These are phyloP conservation scores for Epirrhoe tristata DNA, from an alignment of 2,888 invertebrate genomes.

Conservation along the genomic window DNA sequence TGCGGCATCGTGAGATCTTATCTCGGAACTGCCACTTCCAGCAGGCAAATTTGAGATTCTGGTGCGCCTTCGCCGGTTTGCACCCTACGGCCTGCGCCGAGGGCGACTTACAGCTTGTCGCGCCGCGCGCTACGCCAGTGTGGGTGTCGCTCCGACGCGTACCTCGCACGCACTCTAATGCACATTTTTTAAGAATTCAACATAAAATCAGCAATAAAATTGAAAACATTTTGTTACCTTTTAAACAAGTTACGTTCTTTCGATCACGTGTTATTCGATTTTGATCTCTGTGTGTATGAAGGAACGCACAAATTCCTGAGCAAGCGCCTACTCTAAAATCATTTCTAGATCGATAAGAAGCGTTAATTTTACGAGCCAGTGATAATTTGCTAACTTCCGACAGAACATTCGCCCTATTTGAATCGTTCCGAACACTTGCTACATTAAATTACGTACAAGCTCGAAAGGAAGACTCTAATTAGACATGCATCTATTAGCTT, in stretches of 20 bases:
- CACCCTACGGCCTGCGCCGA: conserved; percentile 65
- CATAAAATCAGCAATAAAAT: conserved; percentile 85
- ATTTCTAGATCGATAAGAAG: conserved; percentile 83
- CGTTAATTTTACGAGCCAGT: conserved; percentile 85
- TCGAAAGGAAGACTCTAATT: conserved; percentile 67
- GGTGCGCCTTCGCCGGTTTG: conserved; percentile 59
- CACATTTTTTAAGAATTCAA: conserved; percentile 82
- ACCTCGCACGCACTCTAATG: conserved; percentile 68
- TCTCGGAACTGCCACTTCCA: conserved; percentile 85
- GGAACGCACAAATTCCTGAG: conserved; percentile 67
- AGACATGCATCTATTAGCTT: conserved; percentile 49
- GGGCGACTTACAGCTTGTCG: conserved; percentile 60
- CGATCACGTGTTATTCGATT: conserved; percentile 59
- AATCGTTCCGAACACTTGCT: conserved; percentile 79
- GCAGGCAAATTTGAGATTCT: conserved; percentile 83
- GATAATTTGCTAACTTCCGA: conserved; percentile 86
- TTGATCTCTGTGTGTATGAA: conserved; percentile 63
- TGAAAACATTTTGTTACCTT: conserved; percentile 85
- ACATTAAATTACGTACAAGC: conserved; percentile 71
- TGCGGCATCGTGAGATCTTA: conserved; percentile 86
- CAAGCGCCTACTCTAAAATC: conserved; percentile 64
- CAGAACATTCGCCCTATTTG: conserved; percentile 79
- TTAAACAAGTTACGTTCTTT: conserved; percentile 80
- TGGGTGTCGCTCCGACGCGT: conserved; percentile 67
- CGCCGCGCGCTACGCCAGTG: conserved; percentile 55